phyloP scores from a whole-genome alignment of 2,797 vertebrate species.

The Acanthopagrus latus region DNA sequence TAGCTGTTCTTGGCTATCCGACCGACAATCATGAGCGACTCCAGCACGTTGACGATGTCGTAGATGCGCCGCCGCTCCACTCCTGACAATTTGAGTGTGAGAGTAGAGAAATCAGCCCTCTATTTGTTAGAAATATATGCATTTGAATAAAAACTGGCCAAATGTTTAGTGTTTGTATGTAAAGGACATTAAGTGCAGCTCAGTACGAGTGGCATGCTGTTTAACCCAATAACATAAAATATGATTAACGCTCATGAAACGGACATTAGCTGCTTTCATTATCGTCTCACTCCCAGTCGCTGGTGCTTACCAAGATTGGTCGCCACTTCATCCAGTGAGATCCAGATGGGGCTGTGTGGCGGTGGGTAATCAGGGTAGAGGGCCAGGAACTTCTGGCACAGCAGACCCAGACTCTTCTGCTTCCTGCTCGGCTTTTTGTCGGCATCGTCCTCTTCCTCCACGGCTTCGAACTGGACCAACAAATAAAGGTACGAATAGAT shows the following conservation, averaged over 20 bases:
- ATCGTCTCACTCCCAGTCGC: neutral
- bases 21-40: conserved; percentile 93
- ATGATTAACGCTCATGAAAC: conserved; percentile 25
- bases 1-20: conserved; percentile 96
- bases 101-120: neutral
- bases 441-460: conserved; percentile 89
- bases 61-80: conserved; percentile 96
- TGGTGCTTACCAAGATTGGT: conserved; percentile 88
- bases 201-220: neutral
- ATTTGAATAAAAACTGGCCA: neutral
- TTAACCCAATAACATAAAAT: conserved; percentile 7
- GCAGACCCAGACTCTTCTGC: conserved; percentile 94
- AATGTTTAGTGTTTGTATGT: neutral
- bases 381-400: conserved; percentile 96
- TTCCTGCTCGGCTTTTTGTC: conserved; percentile 95
- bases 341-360: conserved; percentile 88
- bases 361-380: conserved; percentile 93
- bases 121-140: neutral
- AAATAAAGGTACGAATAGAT: neutral
- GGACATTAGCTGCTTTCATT: conserved; percentile 22
- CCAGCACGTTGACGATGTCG: conserved; percentile 95
- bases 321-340: conserved; percentile 95
- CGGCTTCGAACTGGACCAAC: conserved; percentile 79
- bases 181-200: neutral
- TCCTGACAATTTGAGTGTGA: conserved; percentile 74